A percentile compares a stretch with the other conserved stretches of the same genome.
Conservation (phyloP, 1,140 invertebrate species). For the Scaptomyza pallida region DNA sequence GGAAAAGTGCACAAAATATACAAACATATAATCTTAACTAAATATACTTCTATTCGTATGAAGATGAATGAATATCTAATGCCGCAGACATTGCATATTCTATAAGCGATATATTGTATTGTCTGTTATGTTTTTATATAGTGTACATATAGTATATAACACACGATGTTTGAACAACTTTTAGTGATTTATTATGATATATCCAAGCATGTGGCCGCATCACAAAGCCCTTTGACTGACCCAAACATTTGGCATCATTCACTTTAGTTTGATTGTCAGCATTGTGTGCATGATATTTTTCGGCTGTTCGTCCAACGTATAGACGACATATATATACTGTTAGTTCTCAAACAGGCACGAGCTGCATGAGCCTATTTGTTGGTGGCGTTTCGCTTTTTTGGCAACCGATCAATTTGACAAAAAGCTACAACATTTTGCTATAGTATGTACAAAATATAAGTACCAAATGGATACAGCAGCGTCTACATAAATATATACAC, state of each 20-base stretch:
- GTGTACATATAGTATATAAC: constrained; percentile 22
- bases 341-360: constrained; percentile 35
- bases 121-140: constrained; percentile 47
- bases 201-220: constrained; percentile 53
- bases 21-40: too few relatives aligned
- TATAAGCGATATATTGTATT: constrained; percentile 17
- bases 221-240: constrained; percentile 15
- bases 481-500: constrained; percentile 15
- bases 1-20: constrained; percentile 25
- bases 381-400: constrained; percentile 53
- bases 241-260: constrained; percentile 56
- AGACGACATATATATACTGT: constrained; percentile 9
- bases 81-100: constrained; percentile 52
- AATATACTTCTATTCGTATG: too few relatives aligned
- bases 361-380: constrained; percentile 45
- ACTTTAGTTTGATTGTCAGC: constrained; percentile 27
- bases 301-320: constrained; percentile 11
- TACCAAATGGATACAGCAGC: constrained; percentile 25
- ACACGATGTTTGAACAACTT: constrained; percentile 41
- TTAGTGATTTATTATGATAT: constrained; percentile 73
- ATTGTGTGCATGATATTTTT: constrained; percentile 47
- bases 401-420: constrained; percentile 51
- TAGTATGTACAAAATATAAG: constrained; percentile 26
- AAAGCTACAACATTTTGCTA: constrained; percentile 39
- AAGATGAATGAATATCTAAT: constrained; percentile 68